These are phyloP conservation scores for Ceuthmochares aereus DNA, from an alignment of 2,113 vertebrate species.

Conservation along the genomic window DNA sequence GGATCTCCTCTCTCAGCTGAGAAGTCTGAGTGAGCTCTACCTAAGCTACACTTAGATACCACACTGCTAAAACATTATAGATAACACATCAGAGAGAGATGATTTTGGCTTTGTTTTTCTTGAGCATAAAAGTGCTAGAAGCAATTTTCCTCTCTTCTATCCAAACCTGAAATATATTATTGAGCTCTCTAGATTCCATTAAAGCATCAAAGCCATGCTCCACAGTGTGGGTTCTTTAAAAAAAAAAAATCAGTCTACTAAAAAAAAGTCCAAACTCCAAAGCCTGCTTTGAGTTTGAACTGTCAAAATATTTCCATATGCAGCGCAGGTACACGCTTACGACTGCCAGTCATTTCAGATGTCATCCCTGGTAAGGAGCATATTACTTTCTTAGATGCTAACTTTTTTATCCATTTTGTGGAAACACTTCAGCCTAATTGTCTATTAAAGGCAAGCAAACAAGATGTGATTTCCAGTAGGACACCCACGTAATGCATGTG, in stretches of 20 bases:
- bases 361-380: background rate
- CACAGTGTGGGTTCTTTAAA: background rate
- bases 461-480: background rate
- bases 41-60: background rate
- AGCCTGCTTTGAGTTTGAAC: slow-evolving; percentile 11
- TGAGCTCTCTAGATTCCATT: slow-evolving; percentile 46
- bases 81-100: background rate
- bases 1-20: background rate
- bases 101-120: slow-evolving; percentile 54
- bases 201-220: slow-evolving; percentile 38
- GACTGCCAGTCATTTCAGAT: slow-evolving; percentile 24
- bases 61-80: background rate
- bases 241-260: background rate
- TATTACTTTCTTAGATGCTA: background rate
- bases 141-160: slow-evolving; percentile 61
- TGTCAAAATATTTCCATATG: slow-evolving; percentile 43
- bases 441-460: background rate
- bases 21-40: background rate
- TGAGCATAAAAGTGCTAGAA: background rate
- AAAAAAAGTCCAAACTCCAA: background rate
- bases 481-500: background rate
- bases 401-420: background rate
- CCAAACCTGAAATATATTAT: slow-evolving; percentile 18
- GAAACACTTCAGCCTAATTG: background rate
- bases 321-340: background rate